Conservation (phyloP, 2,797 vertebrate genomes). For the Stomatorhinus walkeri region DNA sequence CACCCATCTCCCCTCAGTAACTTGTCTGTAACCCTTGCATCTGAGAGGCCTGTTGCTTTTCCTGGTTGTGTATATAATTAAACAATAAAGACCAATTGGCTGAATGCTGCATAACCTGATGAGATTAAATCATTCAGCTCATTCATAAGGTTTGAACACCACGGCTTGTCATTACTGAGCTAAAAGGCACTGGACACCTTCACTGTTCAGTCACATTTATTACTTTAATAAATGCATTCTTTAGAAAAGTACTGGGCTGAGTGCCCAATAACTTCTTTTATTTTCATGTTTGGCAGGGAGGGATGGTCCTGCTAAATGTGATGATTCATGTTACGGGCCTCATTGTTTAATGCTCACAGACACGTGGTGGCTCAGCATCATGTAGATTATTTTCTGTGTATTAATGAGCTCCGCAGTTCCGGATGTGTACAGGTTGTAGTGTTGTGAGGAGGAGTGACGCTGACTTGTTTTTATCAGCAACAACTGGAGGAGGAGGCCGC, state of each 20-base stretch:
- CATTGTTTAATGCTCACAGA: background rate
- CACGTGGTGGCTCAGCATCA: background rate
- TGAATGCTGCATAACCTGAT: slow-evolving; percentile 19
- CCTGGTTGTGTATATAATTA: background rate
- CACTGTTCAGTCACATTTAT: background rate
- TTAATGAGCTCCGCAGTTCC: background rate
- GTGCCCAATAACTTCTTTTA: background rate
- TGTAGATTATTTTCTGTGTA: background rate
- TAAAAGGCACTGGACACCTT: background rate
- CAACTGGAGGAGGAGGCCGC: slow-evolving; percentile 98
- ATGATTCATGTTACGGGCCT: background rate
- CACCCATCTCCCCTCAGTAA: slow-evolving; percentile 40
- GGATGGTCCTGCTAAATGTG: background rate
- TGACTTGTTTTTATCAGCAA: slow-evolving; percentile 69
- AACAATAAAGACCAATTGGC: slow-evolving; percentile 26
- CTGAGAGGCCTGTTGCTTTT: slow-evolving; percentile 29
- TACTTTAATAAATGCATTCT: background rate
- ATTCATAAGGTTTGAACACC: background rate
- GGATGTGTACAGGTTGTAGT: background rate
- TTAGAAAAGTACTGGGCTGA: background rate
- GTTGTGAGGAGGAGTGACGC: background rate
- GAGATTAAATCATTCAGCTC: background rate
- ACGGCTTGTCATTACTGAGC: background rate
- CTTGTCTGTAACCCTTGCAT: slow-evolving; percentile 38
- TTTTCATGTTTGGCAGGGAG: background rate